Conservation (phyloP, 2,797 vertebrate genomes). For the Ctenosaura bakeri region DNA sequence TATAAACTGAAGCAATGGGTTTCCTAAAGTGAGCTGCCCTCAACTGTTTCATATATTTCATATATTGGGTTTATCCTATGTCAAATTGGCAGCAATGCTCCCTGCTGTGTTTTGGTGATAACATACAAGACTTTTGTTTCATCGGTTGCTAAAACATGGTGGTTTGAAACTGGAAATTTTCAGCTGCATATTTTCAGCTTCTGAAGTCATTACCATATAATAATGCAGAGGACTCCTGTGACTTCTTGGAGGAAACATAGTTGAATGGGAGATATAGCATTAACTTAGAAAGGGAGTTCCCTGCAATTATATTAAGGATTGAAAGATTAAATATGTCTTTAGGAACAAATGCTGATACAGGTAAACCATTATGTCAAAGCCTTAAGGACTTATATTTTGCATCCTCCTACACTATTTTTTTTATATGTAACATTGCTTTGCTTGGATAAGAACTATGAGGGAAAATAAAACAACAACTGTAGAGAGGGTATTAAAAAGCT, state of each 20-base stretch:
- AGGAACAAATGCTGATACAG: neutral
- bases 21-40: neutral
- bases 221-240: neutral
- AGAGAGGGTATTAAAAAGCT: neutral
- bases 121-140: slow-evolving; percentile 34
- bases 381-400: neutral
- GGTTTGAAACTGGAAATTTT: slow-evolving; percentile 25
- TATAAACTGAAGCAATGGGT: neutral
- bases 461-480: neutral
- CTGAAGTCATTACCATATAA: neutral
- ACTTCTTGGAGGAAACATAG: neutral
- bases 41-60: slow-evolving; percentile 25
- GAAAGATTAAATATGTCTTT: slow-evolving; percentile 13
- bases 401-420: neutral
- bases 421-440: neutral
- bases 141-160: slow-evolving; percentile 23
- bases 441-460: neutral
- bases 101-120: slow-evolving; percentile 40
- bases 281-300: neutral
- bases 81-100: slow-evolving; percentile 35
- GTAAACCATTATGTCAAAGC: neutral
- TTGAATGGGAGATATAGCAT: slow-evolving; percentile 4
- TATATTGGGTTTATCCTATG: slow-evolving; percentile 29
- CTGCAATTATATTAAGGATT: slow-evolving; percentile 1
- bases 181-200: slow-evolving; percentile 25